Percentiles rank a stretch among this genome's conserved stretches.
Conservation (phyloP, 1,140 invertebrate species). For the Nasonia giraulti region DNA sequence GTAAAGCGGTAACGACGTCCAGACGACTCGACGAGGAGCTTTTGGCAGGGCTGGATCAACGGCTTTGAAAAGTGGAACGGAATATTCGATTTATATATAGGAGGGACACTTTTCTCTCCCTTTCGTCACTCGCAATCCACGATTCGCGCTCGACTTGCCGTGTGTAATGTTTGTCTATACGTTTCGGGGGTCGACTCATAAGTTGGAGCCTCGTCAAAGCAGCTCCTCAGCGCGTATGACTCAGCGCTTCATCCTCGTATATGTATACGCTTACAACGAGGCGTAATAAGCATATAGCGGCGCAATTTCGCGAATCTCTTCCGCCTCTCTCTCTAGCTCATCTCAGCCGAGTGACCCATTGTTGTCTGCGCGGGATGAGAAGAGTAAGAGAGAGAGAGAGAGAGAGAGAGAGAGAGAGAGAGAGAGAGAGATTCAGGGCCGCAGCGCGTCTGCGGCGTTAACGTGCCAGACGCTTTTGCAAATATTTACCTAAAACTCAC, state of each 20-base stretch:
- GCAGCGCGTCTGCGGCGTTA: neutral
- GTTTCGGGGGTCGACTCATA: neutral
- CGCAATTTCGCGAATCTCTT: neutral
- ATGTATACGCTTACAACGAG: neutral
- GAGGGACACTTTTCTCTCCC: neutral
- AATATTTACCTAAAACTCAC: slow-evolving; percentile 29
- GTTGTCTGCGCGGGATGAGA: neutral
- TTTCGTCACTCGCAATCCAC: neutral
- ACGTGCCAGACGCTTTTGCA: slow-evolving; percentile 6
- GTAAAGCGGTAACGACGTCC: neutral
- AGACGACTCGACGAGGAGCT: neutral
- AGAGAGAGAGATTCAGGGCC: neutral
- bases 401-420: too few relatives aligned
- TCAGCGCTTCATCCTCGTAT: too few relatives aligned
- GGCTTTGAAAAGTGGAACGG: neutral
- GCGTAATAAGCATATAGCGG: too few relatives aligned
- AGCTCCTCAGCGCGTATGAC: too few relatives aligned
- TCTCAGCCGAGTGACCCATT: neutral
- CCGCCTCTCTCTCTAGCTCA: neutral
- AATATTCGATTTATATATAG: neutral
- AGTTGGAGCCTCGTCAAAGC: too few relatives aligned
- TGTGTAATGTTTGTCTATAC: too few relatives aligned
- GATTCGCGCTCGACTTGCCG: neutral
- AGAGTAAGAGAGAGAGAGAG: neutral
- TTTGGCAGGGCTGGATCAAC: slow-evolving; percentile 1